A percentile compares a stretch with the other conserved stretches of the same genome.
Conservation (phyloP, 2,113 vertebrate genomes). For the Solenodon paradoxus region DNA sequence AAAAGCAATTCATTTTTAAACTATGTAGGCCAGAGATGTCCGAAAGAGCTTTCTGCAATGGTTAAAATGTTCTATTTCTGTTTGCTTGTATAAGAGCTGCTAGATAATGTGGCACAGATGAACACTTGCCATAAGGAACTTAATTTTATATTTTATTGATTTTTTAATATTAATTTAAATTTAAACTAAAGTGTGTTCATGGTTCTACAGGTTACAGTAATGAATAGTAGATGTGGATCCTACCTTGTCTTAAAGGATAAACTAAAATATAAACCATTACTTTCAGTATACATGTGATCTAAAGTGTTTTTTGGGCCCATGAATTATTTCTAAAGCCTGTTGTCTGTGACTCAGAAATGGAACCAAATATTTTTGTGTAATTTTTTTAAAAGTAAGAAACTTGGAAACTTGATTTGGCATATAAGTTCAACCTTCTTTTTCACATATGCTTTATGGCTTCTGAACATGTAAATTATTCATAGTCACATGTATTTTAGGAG, state of each 20-base stretch:
- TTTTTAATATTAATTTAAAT: constrained; percentile 21
- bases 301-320: background rate
- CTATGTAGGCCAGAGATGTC: background rate
- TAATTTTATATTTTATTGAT: background rate
- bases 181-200: background rate
- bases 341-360: background rate
- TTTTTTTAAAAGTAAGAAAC: background rate
- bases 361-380: background rate
- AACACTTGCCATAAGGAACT: background rate
- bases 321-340: background rate
- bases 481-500: background rate
- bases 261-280: background rate
- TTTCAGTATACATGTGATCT: background rate
- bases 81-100: background rate
- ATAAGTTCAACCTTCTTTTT: background rate
- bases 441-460: background rate
- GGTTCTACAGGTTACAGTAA: background rate
- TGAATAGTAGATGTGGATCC: background rate
- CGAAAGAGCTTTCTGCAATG: background rate
- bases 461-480: background rate
- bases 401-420: background rate
- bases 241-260: background rate
- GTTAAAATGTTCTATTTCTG: background rate
- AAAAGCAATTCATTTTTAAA: background rate
- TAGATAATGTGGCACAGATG: background rate